These are phyloP conservation scores for Percopsis omiscomaycus DNA, from an alignment of 2,797 vertebrate genomes.

Conservation along the genomic window DNA sequence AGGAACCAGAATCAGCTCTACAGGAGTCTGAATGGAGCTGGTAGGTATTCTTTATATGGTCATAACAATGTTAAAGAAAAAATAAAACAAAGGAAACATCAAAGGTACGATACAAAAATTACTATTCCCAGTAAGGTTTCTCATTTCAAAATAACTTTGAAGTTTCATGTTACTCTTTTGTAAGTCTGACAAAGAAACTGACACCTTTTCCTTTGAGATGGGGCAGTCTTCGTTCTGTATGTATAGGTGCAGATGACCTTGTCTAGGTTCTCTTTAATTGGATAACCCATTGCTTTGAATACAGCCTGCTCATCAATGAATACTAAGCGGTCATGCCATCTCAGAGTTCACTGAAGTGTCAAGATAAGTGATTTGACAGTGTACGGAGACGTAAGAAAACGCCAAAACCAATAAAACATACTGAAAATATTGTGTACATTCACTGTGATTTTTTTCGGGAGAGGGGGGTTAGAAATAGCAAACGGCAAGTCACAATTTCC, in stretches of 20 bases:
- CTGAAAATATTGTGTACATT: background rate
- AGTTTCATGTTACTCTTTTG: conserved; percentile 70
- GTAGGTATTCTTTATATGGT: conserved; percentile 51
- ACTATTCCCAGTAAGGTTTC: conserved; percentile 65
- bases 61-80: conserved; percentile 60
- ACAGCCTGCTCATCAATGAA: conserved; percentile 52
- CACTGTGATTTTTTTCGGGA: no score
- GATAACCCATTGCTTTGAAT: conserved; percentile 65
- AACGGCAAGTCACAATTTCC: background rate
- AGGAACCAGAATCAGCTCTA: conserved; percentile 40
- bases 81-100: conserved; percentile 66
- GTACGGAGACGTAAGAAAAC: background rate
- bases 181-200: conserved; percentile 65
- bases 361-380: conserved; percentile 59
- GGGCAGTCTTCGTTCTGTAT: conserved; percentile 57
- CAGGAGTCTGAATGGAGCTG: conserved; percentile 38
- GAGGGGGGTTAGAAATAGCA: no score
- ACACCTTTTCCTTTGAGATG: conserved; percentile 49
- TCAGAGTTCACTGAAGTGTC: conserved; percentile 63
- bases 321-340: conserved; percentile 43
- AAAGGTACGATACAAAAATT: conserved; percentile 66
- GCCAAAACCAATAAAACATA: background rate
- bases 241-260: conserved; percentile 68
- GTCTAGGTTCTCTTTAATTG: conserved; percentile 64
- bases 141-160: conserved; percentile 77